Evolutionary conservation across 2,797 vertebrate genomes (phyloP), one percentile per base, ranked within the genome.

Genomic region (Pogonophryne albipinna): DNA sequence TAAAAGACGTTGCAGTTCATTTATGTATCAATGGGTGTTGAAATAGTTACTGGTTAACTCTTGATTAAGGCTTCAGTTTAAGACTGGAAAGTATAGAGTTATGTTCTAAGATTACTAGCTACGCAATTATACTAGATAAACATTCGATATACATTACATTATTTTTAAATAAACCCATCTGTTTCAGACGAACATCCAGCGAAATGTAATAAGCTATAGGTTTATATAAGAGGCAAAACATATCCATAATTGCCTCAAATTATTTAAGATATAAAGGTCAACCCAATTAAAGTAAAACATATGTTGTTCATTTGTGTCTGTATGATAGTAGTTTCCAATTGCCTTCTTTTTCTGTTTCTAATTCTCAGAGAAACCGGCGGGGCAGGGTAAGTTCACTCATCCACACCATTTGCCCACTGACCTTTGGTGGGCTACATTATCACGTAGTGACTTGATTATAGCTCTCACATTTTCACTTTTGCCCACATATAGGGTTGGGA

Each of bases 321-420:
- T 41, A 16, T 1, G 16, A 49, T 62, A 10, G 23, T 4, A 6
- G 4, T 61, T 60, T 81, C 79, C 90, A 67, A 90, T 84, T 2
- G 0, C 66, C 27, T 58, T 51, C 20, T 52, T 42, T 1, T 68
- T 83, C 47, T 89, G n/a, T 89, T 76, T 88, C n/a, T 87, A 0
- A 73, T 80, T 74, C 66, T 17, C 85, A 93, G 92, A 47, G 10
- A 87, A 82, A 74, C 76, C 89, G 13, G 88, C 76, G 42, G 89
- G 76, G n/a, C 74, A 72, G 41, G 92, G 93, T 94, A 87, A 92
- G 93, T 91, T 70, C 74, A 61, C 83, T 46, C 47, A 74, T 70
- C 56, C 59, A 31, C 38, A 27, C 3, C 70, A 13, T 67, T 66
- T 74, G 46, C 59, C 61, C 41, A 20, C 53, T 84, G 73, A 86